A percentile compares a stretch with the other conserved stretches of the same genome.
phyloP scores from a whole-genome alignment of 2,888 invertebrate genomes.

The Seira sanloemensis region DNA sequence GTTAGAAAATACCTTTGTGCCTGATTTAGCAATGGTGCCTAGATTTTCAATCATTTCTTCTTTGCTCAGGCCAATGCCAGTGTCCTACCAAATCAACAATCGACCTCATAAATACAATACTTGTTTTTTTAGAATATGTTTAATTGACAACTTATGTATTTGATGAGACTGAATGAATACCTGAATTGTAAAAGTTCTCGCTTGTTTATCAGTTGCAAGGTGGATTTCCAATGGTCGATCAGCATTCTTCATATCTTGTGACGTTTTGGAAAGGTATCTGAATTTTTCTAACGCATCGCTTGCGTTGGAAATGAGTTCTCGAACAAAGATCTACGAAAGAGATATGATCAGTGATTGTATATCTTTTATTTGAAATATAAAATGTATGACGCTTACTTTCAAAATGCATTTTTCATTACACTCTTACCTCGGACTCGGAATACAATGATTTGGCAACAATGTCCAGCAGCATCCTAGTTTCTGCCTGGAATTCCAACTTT shows the following conservation, averaged over 20 bases:
- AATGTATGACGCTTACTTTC: constrained; percentile 5
- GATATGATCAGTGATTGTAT: constrained; percentile 9
- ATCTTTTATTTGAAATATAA: too few species aligned
- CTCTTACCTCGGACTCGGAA: constrained; percentile 94
- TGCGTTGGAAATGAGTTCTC: constrained; percentile 96
- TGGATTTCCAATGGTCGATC: constrained; percentile 90
- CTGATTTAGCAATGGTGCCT: constrained; percentile 97
- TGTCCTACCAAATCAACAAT: too few species aligned
- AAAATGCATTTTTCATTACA: neutral
- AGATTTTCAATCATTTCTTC: constrained; percentile 93
- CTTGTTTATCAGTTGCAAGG: constrained; percentile 91
- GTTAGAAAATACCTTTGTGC: constrained; percentile 88
- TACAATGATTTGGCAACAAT: constrained; percentile 98
- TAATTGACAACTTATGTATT: neutral
- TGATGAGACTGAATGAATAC: constrained; percentile 76
- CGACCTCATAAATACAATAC: too few species aligned
- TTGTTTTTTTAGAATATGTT: too few species aligned
- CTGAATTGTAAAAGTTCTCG: constrained; percentile 89
- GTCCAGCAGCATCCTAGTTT: constrained; percentile 95
- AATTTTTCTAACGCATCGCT: constrained; percentile 98
- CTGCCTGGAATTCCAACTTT: constrained; percentile 96
- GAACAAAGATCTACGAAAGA: constrained; percentile 87
- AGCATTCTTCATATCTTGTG: constrained; percentile 77
- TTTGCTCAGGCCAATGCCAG: constrained; percentile 95
- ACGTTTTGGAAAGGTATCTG: constrained; percentile 84